Base-by-base conservation (phyloP, 2,113 vertebrate genomes). In the Patagioenas fasciata region DNA sequence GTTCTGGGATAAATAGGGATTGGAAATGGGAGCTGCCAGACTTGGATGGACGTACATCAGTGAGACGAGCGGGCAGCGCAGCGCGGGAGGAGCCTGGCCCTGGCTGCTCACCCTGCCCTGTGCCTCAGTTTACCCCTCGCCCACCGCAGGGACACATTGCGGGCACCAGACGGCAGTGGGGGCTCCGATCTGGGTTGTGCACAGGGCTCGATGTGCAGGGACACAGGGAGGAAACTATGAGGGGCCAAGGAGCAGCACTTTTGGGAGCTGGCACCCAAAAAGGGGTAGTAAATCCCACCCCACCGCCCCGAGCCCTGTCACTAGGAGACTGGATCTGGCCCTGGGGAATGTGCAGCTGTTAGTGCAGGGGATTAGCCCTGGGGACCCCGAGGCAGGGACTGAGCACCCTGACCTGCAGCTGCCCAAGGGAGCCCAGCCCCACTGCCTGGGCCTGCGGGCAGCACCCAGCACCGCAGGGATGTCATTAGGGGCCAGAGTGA, bases 131-230 rank as follows among this genome's bases (percentile, higher is more conserved):
- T 94, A 65, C 72, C 64, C 23, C 26, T 17, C 32, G 10, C 31
- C 20, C 53, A 29, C 10, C 11, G 0, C 1, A 3, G 42, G 42
- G 42, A 42, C 42, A 42, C 42, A 42, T 13, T 6, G 42, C 42
- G 6, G 34, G 54, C 50, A 15, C 42, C 58, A 7, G 29, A 2
- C 28, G 17, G 36, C 7, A 5, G 17, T 0, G 0, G 70, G 24
- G 31, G 28, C 50, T 69, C 32, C 0, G 0, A 29, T 9, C 31
- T 1, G 10, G 19, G 66, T 67, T 2, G 2, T 4, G 15, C n/a
- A 14, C 0, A 0, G 34, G 4, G 6, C 40, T 42, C 62, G 36
- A 50, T 14, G 48, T 19, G 14, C 73, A 36, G 69, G 38, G 15
- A 86, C 72, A 50, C 1, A 5, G 34, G n/a, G 47, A 9, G 15